phyloP scores from a whole-genome alignment of 2,888 invertebrate species.

The Dynastes grantii region DNA sequence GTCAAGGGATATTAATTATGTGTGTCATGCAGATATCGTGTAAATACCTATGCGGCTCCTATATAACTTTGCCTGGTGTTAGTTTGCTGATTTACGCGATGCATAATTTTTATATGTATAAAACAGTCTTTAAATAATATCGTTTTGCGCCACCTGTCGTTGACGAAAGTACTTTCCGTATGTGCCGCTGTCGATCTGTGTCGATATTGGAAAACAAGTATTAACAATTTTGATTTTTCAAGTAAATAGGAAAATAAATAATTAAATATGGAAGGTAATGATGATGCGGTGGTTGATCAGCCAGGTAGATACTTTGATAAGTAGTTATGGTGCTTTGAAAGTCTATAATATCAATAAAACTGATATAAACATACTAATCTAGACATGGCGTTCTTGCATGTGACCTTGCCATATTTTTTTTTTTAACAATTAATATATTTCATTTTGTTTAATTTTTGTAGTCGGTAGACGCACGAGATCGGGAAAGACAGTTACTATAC shows the following conservation, averaged over 20 bases:
- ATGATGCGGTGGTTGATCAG: conserved; percentile 4
- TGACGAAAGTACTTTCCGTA: conserved; percentile 23
- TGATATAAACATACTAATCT: not conserved
- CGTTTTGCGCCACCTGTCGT: conserved; percentile 19
- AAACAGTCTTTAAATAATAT: too few relatives aligned
- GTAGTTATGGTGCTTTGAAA: not conserved
- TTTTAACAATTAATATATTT: conserved; percentile 7
- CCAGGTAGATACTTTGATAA: conserved; percentile 18
- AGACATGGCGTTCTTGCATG: conserved; percentile 36
- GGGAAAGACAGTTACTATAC: conserved; percentile 67
- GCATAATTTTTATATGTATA: too few relatives aligned
- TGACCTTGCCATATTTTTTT: conserved; percentile 34
- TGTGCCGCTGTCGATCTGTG: not conserved
- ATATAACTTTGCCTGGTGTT: too few relatives aligned
- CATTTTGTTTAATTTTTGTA: not conserved
- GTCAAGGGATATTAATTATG: too few relatives aligned
- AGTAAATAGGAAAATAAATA: conserved; percentile 27
- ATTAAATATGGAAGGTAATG: conserved; percentile 34
- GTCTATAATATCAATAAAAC: not conserved
- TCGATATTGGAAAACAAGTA: conserved; percentile 4
- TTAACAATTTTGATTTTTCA: conserved; percentile 3
- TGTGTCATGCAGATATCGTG: too few relatives aligned
- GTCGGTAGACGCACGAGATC: conserved; percentile 73
- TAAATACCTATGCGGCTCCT: too few relatives aligned
- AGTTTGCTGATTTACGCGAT: too few relatives aligned